Base-by-base conservation (phyloP, 2,113 vertebrate genomes). In the Istiophorus platypterus region DNA sequence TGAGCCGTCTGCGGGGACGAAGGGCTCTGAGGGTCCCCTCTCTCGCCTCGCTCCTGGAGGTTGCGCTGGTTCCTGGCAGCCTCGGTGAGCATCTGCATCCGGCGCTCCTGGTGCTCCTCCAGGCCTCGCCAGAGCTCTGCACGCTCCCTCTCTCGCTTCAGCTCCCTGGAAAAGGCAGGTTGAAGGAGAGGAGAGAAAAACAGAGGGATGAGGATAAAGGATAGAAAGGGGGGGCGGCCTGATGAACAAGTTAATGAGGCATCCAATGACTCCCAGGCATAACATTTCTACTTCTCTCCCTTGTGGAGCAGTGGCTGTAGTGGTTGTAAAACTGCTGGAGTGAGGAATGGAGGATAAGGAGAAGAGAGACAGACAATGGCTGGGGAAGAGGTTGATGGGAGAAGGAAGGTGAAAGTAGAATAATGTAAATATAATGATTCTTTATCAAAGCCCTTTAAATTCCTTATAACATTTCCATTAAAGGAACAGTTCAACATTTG, bases 81-180 rank as follows among this genome's bases (percentile, higher is more conserved):
- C 87, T 97, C 96, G 5, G 94, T 95, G 70, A 96, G 89, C 88
- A 95, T 96, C 91, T 96, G 96, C 87, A 96, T 92, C 90, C 95
- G 94, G 67, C 96, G 95, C 78, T 97, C 95, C 92, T 95, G 95
- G 42, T 96, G 93, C 79, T 97, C 96, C 67, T 98, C 97, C 90
- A 98, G 91, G 47, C 94, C 95, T 82, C 93, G 93, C 97, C 97
- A 98, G 51, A 98, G 94, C 72, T 97, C 97, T 2, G 94, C 85
- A 2, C 97, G 95, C 72, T 97, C 97, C 80, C 88, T 88, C 66
- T 97, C 97, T 72, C 96, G 94, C 93, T 97, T 97, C 90, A 96
- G 84, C 91, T 97, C 97, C 91, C 97, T 98, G 89, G 12, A 2
- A 2, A 17, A 7, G n/a, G 27, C 24, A 4, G 27, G 64, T 39